Conservation (phyloP, 2,797 vertebrate genomes). For the Enteromius argenteus region DNA sequence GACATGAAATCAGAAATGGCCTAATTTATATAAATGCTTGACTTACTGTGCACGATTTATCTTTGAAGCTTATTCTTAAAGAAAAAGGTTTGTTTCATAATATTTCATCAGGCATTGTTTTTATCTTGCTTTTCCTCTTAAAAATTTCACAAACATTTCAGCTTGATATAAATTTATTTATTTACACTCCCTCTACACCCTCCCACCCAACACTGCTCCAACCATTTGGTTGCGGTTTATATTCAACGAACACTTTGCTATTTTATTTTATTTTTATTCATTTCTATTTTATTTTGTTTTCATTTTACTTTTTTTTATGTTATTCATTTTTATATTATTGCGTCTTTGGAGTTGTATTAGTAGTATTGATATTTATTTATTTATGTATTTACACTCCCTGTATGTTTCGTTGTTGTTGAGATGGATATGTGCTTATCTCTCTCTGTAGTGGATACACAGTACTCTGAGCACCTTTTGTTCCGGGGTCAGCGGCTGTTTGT, state of each 20-base stretch:
- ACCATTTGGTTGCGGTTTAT: too few species aligned
- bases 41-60: not conserved
- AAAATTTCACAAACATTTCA: not conserved
- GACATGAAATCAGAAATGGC: not conserved
- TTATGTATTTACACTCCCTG: too few species aligned
- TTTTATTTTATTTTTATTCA: too few species aligned
- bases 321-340: too few species aligned
- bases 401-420: too few species aligned
- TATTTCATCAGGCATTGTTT: not conserved
- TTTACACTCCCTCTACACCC: too few species aligned
- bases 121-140: not conserved
- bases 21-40: not conserved
- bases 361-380: too few species aligned
- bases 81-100: not conserved
- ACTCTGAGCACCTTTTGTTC: slow-evolving; percentile 27
- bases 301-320: too few species aligned
- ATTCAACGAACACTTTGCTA: too few species aligned
- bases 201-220: too few species aligned
- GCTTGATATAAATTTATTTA: not conserved
- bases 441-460: not conserved
- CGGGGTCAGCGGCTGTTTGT: not conserved
- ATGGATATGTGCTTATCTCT: not conserved
- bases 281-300: too few species aligned
- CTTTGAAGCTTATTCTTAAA: not conserved
- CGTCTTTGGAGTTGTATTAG: too few species aligned